phyloP scores from a whole-genome alignment of 2,113 vertebrate genomes.

The Cyprinodon variegatus region DNA sequence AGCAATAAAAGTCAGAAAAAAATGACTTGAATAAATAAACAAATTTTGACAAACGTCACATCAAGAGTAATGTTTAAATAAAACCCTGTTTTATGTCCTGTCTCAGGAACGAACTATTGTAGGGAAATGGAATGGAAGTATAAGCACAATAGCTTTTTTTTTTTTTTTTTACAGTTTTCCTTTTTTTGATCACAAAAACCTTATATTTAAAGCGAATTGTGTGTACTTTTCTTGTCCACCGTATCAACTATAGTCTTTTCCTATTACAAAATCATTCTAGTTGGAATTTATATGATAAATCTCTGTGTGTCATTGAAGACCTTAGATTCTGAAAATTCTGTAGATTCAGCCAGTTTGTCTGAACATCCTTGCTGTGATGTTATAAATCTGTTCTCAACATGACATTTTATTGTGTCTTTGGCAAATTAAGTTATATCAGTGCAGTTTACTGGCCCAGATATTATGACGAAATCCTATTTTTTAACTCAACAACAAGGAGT shows the following conservation, averaged over 20 bases:
- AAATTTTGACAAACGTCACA: too few relatives aligned
- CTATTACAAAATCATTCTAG: not conserved
- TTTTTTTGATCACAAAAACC: not conserved
- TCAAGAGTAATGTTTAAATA: too few relatives aligned
- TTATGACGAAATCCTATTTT: slow-evolving; percentile 31
- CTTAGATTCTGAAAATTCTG: not conserved
- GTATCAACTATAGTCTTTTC: not conserved
- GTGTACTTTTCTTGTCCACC: not conserved
- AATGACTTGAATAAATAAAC: too few relatives aligned
- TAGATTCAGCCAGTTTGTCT: not conserved
- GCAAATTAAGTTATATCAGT: slow-evolving; percentile 5
- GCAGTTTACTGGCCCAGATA: slow-evolving; percentile 4
- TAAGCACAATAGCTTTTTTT: too few relatives aligned
- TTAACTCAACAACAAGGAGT: slow-evolving; percentile 29
- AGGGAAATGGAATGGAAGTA: too few relatives aligned
- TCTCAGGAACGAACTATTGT: too few relatives aligned
- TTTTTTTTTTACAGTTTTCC: too few relatives aligned
- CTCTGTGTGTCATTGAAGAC: too few relatives aligned
- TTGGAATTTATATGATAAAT: not conserved
- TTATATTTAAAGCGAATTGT: not conserved
- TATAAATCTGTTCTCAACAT: not conserved
- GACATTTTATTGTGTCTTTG: slow-evolving; percentile 12
- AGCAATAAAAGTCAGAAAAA: too few relatives aligned
- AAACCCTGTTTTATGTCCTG: too few relatives aligned
- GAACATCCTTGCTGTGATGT: not conserved